phyloP scores from a whole-genome alignment of 2,113 vertebrate genomes.

The Leiothrix lutea region DNA sequence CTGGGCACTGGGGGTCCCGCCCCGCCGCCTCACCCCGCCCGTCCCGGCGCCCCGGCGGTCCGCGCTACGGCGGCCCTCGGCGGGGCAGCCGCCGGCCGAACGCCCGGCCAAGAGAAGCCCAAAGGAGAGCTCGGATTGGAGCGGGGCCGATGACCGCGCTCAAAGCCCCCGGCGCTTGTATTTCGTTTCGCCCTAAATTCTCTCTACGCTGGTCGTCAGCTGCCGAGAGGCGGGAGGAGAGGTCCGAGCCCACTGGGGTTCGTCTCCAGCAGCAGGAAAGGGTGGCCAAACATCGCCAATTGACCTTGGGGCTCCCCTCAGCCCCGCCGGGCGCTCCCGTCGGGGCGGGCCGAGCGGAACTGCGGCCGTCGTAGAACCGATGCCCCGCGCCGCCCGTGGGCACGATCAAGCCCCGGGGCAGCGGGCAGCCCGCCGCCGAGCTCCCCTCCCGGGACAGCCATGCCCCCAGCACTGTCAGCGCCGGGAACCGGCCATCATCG shows the following conservation, averaged over 20 bases:
- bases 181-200: constrained; percentile 31
- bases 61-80: neutral
- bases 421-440: too few relatives aligned
- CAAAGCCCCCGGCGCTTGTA: neutral
- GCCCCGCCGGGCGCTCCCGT: neutral
- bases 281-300: fast-evolving
- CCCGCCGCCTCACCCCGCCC: neutral
- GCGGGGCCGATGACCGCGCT: neutral
- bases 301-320: neutral
- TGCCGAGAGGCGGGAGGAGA: too few relatives aligned
- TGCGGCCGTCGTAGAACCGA: neutral
- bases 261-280: neutral
- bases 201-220: neutral
- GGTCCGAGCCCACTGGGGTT: neutral
- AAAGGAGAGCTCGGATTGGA: neutral
- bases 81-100: neutral
- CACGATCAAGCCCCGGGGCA: neutral
- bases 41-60: neutral
- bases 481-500: too few relatives aligned
- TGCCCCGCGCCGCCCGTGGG: neutral
- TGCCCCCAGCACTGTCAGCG: too few relatives aligned
- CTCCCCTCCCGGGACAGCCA: too few relatives aligned
- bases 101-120: neutral
- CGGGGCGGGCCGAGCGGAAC: neutral
- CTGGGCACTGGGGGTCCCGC: too few relatives aligned